Base-by-base conservation (phyloP, 2,888 invertebrate genomes). In the Nomada lathburiana region DNA sequence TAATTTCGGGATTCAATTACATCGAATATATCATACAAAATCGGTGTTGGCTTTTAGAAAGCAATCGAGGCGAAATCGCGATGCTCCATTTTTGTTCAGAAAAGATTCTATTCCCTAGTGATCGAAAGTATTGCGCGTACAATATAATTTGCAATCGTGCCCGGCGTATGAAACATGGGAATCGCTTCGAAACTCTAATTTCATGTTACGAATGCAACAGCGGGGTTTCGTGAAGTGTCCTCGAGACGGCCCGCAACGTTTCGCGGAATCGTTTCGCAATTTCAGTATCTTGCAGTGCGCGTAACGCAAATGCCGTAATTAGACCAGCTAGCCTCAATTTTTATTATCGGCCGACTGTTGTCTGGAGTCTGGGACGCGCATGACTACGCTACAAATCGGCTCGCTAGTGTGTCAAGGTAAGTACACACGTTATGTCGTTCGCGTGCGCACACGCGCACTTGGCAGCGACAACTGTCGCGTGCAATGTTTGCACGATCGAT, bases 401-500 rank as follows among this genome's bases (percentile, higher is more conserved):
- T 26, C 74, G 72, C n/a, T 47, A 88, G 85, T 88, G 72, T 88
- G 88, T 86, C 88, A 88, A 88, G 88, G 88, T 82, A 60, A 88
- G 44, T 63, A 75, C 65, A 78, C 74, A 55, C 60, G 68, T 75
- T 47, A 78, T 76, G n/a, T 20, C 68, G 26, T 50, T 20, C 55
- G 65, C 36, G 50, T 29, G 36, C n/a, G 63, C n/a, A 63, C 64
- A 36, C 71, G 26, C 18, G 26, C 18, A 23, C 57, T 23, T 57
- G 20, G 52, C 65, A 47, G 57, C 73, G 71, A 69, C 83, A 52
- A 50, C 55, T 57, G 72, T 63, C 63, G 70, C 20, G 50, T 44
- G 63, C 64, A 77, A 77, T 80, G 68, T 83, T 81, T 86, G 70
- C 68, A 2, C 77, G 77, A 68, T 64, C 77, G 71, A 74, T 83